Conservation (phyloP, 1,140 invertebrate genomes). For the Chionoecetes opilio region DNA sequence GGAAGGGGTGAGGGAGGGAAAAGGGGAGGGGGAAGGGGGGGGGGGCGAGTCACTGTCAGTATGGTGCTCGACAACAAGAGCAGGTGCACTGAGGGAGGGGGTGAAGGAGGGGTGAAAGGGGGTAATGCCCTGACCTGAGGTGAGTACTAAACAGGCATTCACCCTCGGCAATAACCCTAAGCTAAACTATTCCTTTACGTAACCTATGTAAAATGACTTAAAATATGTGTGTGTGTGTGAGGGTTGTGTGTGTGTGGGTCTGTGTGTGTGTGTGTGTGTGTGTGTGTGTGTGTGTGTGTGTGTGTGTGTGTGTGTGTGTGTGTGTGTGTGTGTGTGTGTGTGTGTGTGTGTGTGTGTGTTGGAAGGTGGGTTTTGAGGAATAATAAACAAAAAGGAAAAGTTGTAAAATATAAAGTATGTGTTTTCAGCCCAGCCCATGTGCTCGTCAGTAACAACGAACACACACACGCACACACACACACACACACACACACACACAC, state of each 20-base stretch:
- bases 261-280: too few relatives aligned
- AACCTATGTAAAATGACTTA: neutral
- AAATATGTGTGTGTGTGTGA: too few relatives aligned
- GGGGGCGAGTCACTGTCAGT: neutral
- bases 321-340: too few relatives aligned
- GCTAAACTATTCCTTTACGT: neutral
- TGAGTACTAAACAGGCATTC: slow-evolving; percentile 13
- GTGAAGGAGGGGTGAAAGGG: neutral
- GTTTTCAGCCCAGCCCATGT: too few relatives aligned
- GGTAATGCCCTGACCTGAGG: neutral
- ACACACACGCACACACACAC: neutral
- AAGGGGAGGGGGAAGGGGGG: neutral
- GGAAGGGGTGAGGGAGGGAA: neutral
- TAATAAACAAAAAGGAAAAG: too few relatives aligned
- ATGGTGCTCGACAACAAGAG: neutral
- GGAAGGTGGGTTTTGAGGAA: too few relatives aligned
- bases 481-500: slow-evolving; percentile 48
- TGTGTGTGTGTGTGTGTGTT: too few relatives aligned
- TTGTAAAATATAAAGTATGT: too few relatives aligned
- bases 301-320: too few relatives aligned
- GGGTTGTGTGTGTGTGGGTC: too few relatives aligned
- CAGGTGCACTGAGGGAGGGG: neutral
- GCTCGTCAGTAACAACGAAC: neutral
- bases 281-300: too few relatives aligned
- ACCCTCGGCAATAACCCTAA: neutral